phyloP scores from a whole-genome alignment of 2,797 vertebrate species.

The Alosa sapidissima region DNA sequence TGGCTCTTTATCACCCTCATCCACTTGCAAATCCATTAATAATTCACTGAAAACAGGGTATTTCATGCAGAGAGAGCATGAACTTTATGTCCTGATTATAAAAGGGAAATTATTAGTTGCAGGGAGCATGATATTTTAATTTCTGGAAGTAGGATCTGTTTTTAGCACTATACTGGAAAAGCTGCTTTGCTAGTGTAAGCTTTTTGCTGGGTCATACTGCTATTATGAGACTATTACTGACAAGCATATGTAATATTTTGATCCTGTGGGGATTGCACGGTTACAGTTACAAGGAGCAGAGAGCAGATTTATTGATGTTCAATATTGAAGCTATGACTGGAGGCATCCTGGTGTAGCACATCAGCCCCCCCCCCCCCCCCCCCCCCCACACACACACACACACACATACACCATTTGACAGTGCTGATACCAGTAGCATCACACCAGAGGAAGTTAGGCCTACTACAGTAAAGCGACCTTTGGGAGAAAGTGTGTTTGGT shows the following conservation, averaged over 20 bases:
- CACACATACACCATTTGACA: no score
- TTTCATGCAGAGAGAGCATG: slow-evolving; percentile 31
- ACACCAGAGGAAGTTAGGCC: no score
- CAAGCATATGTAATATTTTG: not conserved
- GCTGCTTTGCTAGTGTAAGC: not conserved
- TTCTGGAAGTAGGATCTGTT: not conserved
- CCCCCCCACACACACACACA: no score
- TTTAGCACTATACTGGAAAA: not conserved
- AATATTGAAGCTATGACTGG: not conserved
- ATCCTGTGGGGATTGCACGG: not conserved
- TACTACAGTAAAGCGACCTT: no score
- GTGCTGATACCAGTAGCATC: no score
- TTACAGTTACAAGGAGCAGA: not conserved
- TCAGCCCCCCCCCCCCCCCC: not conserved
- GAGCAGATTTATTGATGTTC: not conserved
- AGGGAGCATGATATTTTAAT: not conserved
- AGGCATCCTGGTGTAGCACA: not conserved
- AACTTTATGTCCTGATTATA: slow-evolving; percentile 24
- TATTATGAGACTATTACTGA: not conserved
- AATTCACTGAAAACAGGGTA: slow-evolving; percentile 27
- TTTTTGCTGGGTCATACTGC: not conserved
- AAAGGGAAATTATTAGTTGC: not conserved
- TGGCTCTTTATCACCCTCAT: not conserved
- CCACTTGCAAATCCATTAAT: slow-evolving; percentile 34
- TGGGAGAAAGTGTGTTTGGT: no score